Evolutionary conservation across 1,140 invertebrate genomes (phyloP).

Genomic region (Nautilus pompilius): DNA sequence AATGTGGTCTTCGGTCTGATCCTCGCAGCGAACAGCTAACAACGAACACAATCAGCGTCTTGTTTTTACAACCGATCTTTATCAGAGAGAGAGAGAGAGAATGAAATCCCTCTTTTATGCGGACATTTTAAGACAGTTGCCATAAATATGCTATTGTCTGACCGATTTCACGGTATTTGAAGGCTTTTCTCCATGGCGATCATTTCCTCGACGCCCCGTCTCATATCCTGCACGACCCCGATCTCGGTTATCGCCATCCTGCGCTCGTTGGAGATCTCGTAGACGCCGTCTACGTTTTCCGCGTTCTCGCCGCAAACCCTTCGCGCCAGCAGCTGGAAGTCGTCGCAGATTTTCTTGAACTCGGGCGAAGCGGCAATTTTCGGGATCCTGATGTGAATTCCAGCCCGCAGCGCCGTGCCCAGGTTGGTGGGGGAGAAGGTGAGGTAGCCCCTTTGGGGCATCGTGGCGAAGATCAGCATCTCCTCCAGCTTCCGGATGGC

Average conservation of each 20-base stretch:
- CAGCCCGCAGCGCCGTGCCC: conserved; percentile 92
- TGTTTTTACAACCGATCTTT: no score
- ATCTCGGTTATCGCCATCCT: conserved; percentile 42
- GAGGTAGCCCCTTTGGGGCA: conserved; percentile 87
- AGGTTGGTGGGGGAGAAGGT: conserved; percentile 97
- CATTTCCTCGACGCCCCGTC: conserved; percentile 34
- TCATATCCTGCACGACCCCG: conserved; percentile 39
- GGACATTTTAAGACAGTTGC: no score
- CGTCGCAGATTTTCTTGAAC: conserved; percentile 36
- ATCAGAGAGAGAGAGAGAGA: no score
- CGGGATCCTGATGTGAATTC: conserved; percentile 94
- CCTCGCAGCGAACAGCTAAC: no score
- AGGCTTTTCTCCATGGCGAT: conserved; percentile 40
- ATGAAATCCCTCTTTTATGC: no score
- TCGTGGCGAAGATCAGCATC: conserved; percentile 16
- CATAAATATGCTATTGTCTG: no score
- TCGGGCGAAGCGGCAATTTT: conserved; percentile 72
- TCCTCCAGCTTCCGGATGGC: conserved; percentile 11
- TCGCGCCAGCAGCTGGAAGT: conserved; percentile 35
- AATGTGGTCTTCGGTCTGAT: no score
- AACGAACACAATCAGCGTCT: no score
- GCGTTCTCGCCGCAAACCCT: conserved; percentile 92
- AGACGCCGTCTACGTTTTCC: conserved; percentile 59
- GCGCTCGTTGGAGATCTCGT: conserved; percentile 46
- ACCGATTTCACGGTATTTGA: no score